Conservation (phyloP, 1,140 invertebrate genomes). For the Drosophila tristis region DNA sequence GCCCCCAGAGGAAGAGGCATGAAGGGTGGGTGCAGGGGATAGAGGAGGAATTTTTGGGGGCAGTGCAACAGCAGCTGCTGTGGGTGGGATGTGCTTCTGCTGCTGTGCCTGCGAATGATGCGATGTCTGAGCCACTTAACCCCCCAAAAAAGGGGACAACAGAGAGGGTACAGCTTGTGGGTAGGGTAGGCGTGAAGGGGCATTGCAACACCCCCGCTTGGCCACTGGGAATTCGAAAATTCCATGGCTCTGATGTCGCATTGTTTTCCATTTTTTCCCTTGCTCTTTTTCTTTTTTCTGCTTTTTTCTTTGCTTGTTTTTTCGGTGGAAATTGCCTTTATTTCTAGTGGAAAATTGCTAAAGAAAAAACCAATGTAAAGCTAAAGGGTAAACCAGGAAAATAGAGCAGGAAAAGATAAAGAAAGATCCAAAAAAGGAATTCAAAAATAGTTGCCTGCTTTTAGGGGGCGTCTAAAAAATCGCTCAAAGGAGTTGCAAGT, state of each 20-base stretch:
- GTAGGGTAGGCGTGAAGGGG: constrained; percentile 23
- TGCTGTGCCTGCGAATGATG: constrained; percentile 32
- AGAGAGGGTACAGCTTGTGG: background rate
- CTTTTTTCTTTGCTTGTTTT: constrained; percentile 16
- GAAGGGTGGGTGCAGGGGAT: constrained; percentile 9
- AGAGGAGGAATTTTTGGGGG: constrained; percentile 18
- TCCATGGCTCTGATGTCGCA: constrained; percentile 24
- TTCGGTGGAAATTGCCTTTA: constrained; percentile 34
- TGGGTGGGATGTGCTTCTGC: constrained; percentile 46
- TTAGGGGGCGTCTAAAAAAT: no score
- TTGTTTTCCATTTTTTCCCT: constrained; percentile 28
- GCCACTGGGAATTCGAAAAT: constrained; percentile 43
- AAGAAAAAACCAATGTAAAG: constrained; percentile 35
- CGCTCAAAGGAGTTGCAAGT: no score
- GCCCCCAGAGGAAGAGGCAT: constrained; percentile 16
- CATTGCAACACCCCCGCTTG: constrained; percentile 20
- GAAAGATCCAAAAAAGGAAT: no score
- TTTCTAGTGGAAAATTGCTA: constrained; percentile 81
- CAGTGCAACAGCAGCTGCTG: constrained; percentile 44
- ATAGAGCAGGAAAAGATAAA: no score
- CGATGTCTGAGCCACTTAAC: constrained; percentile 69
- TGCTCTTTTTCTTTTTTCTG: constrained; percentile 20
- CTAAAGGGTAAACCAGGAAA: background rate
- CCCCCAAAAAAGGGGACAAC: constrained; percentile 41
- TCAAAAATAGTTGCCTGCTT: no score